A percentile compares a stretch with the other conserved stretches of the same genome.
These are phyloP conservation scores for Pterocles burchelli DNA, from an alignment of 2,113 vertebrate species.

Conservation along the genomic window DNA sequence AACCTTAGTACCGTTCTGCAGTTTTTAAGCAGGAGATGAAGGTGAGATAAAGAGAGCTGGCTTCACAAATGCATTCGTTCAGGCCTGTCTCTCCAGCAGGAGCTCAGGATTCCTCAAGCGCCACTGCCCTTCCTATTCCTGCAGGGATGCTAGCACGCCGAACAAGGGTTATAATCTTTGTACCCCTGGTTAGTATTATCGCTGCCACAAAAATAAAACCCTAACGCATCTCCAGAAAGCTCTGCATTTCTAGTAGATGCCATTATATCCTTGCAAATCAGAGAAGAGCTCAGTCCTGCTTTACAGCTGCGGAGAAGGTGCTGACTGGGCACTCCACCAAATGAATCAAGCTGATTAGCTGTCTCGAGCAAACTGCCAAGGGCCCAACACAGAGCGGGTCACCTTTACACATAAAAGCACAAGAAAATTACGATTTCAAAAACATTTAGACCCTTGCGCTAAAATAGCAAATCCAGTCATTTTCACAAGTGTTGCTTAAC, in stretches of 20 bases:
- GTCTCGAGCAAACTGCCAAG: slow-evolving; percentile 60
- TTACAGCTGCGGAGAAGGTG: neutral
- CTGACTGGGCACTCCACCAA: slow-evolving; percentile 11
- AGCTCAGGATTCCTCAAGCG: neutral
- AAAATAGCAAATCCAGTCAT: slow-evolving; percentile 67
- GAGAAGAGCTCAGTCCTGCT: slow-evolving; percentile 34
- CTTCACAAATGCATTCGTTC: neutral
- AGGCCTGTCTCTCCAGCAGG: neutral
- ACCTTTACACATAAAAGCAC: slow-evolving; percentile 81
- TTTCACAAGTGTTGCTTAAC: slow-evolving; percentile 49
- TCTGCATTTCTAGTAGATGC: neutral
- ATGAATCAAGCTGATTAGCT: slow-evolving; percentile 79
- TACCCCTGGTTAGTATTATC: neutral
- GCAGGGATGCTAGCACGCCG: neutral
- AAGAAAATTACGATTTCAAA: slow-evolving; percentile 72
- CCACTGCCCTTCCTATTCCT: neutral
- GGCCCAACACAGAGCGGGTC: slow-evolving; percentile 61
- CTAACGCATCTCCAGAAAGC: neutral
- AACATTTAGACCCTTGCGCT: slow-evolving; percentile 49
- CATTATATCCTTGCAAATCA: neutral
- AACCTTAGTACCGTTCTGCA: neutral
- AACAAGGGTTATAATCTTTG: neutral
- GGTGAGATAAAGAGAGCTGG: neutral
- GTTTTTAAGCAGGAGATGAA: neutral
- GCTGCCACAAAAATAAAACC: slow-evolving; percentile 37